Base-by-base conservation (phyloP, 2,888 invertebrate genomes). In the Falcaria lacertinaria region DNA sequence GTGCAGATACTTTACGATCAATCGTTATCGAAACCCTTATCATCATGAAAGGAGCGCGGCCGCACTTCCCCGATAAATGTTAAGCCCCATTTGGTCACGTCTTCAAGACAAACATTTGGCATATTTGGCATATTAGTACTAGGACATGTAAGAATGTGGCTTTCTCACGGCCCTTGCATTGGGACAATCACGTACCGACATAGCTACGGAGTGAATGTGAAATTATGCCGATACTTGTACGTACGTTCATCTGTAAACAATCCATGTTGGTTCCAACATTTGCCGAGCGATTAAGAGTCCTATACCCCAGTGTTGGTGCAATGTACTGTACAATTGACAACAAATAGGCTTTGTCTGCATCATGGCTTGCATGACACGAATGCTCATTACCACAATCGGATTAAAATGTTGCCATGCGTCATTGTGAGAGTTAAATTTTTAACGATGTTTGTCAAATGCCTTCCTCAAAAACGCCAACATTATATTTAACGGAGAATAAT, bases 91-190 rank as follows among this genome's bases (percentile, higher is more conserved):
- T 28, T 45, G 47, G 47, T 44, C 46, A 45, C 48, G 48, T 51
- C 50, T 54, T 57, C 60, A 50, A 57, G 53, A 53, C 56, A 60
- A 64, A 63, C 60, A 63, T 69, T 67, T 56, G 60, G 56, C 58
- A 51, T 59, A 54, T 56, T 28, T 28, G 11, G 28, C 28, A 28
- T 28, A 28, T 28, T 28, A 28, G 11, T 7, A 28, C 28, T 47
- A 58, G 56, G 52, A 25, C 73, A 67, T 65, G 69, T 61, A 47
- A 69, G 75, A 67, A 77, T 68, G 72, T 69, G 60, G 57, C 70
- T 74, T 82, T 82, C 84, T 75, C 84, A 84, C 84, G 84, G 82
- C 79, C 77, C 65, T 67, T 57, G 48, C 47, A 56, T 58, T 58
- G 60, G 62, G 67, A 60, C 67, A 52, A 63, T 64, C 73, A 75